phyloP scores from a whole-genome alignment of 2,113 vertebrate species.

The Megaleporinus macrocephalus region DNA sequence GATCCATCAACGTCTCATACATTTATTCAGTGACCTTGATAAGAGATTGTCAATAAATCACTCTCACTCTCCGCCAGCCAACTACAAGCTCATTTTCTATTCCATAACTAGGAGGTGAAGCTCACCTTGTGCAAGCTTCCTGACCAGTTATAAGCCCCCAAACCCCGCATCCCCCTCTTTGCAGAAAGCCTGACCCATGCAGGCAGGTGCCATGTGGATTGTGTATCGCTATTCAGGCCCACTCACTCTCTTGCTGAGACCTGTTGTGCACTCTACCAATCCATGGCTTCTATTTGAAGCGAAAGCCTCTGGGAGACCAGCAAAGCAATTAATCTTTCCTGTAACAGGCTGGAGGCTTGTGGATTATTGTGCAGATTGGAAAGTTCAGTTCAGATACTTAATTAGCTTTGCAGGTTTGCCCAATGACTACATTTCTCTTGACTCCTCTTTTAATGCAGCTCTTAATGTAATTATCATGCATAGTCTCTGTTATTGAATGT shows the following conservation, averaged over 20 bases:
- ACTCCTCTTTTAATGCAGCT: slow-evolving; percentile 69
- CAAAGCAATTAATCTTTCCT: slow-evolving; percentile 71
- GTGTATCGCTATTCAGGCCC: neutral
- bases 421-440: slow-evolving; percentile 54
- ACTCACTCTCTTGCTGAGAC: neutral
- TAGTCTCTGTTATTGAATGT: slow-evolving; percentile 63
- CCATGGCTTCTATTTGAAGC: slow-evolving; percentile 50
- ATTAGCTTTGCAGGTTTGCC: slow-evolving; percentile 67
- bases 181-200: neutral
- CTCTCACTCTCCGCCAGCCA: neutral
- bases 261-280: slow-evolving; percentile 34
- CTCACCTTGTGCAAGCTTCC: neutral
- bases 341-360: slow-evolving; percentile 66
- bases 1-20: neutral
- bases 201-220: neutral
- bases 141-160: neutral
- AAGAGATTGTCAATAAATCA: neutral
- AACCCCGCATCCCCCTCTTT: too few relatives aligned
- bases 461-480: slow-evolving; percentile 64
- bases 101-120: neutral
- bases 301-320: slow-evolving; percentile 53
- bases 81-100: neutral
- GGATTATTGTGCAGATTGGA: slow-evolving; percentile 70
- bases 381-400: slow-evolving; percentile 65
- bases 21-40: neutral